These are phyloP conservation scores for Hyperoodon ampullatus DNA, from an alignment of 2,113 vertebrate species.

Conservation along the genomic window DNA sequence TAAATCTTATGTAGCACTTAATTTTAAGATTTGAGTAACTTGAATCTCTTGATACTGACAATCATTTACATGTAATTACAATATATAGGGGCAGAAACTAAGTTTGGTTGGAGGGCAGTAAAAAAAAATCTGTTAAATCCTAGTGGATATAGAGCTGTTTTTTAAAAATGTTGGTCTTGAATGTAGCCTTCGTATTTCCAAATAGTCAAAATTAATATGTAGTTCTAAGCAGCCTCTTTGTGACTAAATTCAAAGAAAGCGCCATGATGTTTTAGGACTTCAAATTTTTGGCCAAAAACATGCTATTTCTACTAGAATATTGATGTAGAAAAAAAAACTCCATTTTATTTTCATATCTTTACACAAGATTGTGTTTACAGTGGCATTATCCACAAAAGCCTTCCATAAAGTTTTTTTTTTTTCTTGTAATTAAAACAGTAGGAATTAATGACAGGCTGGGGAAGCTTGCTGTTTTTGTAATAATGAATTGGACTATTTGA, in stretches of 20 bases:
- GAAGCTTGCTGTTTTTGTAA: conserved; percentile 79
- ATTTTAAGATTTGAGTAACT: conserved; percentile 48
- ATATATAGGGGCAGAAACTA: neutral
- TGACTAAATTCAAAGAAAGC: conserved; percentile 54
- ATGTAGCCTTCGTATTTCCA: neutral
- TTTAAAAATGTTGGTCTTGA: neutral
- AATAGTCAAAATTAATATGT: neutral
- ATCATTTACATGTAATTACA: conserved; percentile 19
- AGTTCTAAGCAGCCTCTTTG: conserved; percentile 27
- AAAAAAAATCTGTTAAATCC: neutral
- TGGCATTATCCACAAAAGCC: conserved; percentile 80
- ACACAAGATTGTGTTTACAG: conserved; percentile 75
- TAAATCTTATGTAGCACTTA: conserved; percentile 18
- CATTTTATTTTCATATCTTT: conserved; percentile 72
- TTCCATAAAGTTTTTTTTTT: conserved; percentile 70
- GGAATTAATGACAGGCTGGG: conserved; percentile 79
- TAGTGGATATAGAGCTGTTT: neutral
- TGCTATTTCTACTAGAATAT: conserved; percentile 60
- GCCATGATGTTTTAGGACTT: conserved; percentile 25
- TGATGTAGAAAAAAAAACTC: conserved; percentile 46
- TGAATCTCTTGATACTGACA: neutral
- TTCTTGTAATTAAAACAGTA: conserved; percentile 84
- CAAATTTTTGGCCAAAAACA: conserved; percentile 36
- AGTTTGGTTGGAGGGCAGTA: neutral
- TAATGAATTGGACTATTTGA: conserved; percentile 81